These are phyloP conservation scores for Lampropteryx suffumata DNA, from an alignment of 2,888 invertebrate genomes.

Conservation along the genomic window DNA sequence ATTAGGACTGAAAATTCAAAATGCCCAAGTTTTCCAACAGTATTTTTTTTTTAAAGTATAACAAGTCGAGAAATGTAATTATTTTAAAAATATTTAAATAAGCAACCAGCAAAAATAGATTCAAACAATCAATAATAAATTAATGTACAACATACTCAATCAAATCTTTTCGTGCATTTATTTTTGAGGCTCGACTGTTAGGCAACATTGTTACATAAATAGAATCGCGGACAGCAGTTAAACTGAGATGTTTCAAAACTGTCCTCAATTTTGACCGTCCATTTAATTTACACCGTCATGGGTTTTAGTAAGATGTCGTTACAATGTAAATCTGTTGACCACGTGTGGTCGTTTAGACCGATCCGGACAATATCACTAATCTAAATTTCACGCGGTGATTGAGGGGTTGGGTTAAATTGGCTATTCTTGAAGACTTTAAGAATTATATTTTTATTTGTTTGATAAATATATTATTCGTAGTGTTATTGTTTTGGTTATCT, in stretches of 20 bases:
- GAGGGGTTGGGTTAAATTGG: slow-evolving; percentile 41
- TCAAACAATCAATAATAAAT: too few relatives aligned
- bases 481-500: too few relatives aligned
- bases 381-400: slow-evolving; percentile 42
- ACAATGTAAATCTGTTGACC: slow-evolving; percentile 51
- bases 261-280: slow-evolving; percentile 23
- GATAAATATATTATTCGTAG: background rate
- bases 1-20: too few relatives aligned
- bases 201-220: too few relatives aligned
- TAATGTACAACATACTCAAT: too few relatives aligned
- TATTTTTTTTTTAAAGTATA: too few relatives aligned
- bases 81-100: too few relatives aligned
- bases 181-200: too few relatives aligned
- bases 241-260: slow-evolving; percentile 24
- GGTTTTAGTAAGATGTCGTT: slow-evolving; percentile 34
- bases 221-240: background rate
- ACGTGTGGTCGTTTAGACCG: slow-evolving; percentile 59
- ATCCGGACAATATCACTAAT: slow-evolving; percentile 49
- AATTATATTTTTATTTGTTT: slow-evolving; percentile 4
- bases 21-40: too few relatives aligned
- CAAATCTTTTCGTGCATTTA: too few relatives aligned
- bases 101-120: too few relatives aligned
- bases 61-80: too few relatives aligned
- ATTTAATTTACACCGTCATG: slow-evolving; percentile 35
- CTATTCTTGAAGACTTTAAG: slow-evolving; percentile 16